phyloP scores from a whole-genome alignment of 1,140 invertebrate species.

The Cyclina sinensis region DNA sequence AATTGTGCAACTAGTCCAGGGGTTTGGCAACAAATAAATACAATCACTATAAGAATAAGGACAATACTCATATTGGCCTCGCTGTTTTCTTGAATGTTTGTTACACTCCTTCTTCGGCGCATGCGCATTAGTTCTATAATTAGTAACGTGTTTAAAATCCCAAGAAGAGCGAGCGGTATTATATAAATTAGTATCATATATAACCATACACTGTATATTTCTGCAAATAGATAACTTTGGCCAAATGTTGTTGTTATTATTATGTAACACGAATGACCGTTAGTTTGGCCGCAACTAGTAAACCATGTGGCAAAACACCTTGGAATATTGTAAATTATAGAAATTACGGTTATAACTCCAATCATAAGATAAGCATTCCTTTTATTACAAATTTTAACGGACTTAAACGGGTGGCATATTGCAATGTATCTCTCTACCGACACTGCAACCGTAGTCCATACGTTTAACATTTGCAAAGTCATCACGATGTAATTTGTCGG shows the following conservation, averaged over 20 bases:
- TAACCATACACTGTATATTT: slow-evolving; percentile 77
- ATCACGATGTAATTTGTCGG: slow-evolving; percentile 81
- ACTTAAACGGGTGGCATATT: slow-evolving; percentile 84
- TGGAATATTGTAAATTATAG: slow-evolving; percentile 84
- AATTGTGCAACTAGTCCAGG: slow-evolving; percentile 83
- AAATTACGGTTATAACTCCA: slow-evolving; percentile 72
- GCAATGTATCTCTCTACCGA: slow-evolving; percentile 84
- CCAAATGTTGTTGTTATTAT: slow-evolving; percentile 77
- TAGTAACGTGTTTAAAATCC: slow-evolving; percentile 77
- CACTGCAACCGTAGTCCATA: slow-evolving; percentile 85
- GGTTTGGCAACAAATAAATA: slow-evolving; percentile 84
- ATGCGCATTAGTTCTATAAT: slow-evolving; percentile 83
- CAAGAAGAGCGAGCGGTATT: slow-evolving; percentile 75
- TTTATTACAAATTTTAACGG: slow-evolving; percentile 78
- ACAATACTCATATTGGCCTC: slow-evolving; percentile 83
- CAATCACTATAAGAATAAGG: slow-evolving; percentile 82
- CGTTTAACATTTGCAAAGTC: slow-evolving; percentile 84
- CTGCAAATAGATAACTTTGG: slow-evolving; percentile 73
- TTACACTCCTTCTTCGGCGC: slow-evolving; percentile 77
- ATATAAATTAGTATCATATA: slow-evolving; percentile 82
- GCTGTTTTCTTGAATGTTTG: slow-evolving; percentile 82
- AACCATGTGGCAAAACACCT: slow-evolving; percentile 78
- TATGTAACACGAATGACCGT: slow-evolving; percentile 62
- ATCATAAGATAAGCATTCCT: slow-evolving; percentile 78
- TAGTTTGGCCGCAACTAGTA: slow-evolving; percentile 69